Conservation (phyloP, 2,888 invertebrate genomes). For the Plagodis dolabraria region DNA sequence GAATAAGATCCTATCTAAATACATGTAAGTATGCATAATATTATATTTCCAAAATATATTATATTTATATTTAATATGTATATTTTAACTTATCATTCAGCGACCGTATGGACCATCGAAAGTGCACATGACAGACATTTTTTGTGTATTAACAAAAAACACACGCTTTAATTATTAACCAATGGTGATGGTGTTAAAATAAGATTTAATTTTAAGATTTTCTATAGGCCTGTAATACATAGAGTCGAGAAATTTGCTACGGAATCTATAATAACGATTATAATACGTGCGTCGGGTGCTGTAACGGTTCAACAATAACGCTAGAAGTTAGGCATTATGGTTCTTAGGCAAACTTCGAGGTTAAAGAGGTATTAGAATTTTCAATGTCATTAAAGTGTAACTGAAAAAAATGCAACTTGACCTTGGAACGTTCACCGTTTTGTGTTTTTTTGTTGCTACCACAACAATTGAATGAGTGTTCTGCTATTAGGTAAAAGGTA, state of each 20-base stretch:
- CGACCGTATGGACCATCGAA: slow-evolving; percentile 77
- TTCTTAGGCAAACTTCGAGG: slow-evolving; percentile 13
- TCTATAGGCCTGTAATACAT: slow-evolving; percentile 61
- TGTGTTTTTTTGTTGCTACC: slow-evolving; percentile 41
- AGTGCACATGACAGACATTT: slow-evolving; percentile 72
- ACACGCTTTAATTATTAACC: slow-evolving; percentile 57
- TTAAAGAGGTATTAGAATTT: slow-evolving; percentile 43
- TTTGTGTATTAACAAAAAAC: slow-evolving; percentile 44
- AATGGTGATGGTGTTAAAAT: slow-evolving; percentile 71
- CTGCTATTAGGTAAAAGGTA: slow-evolving; percentile 12
- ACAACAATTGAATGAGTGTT: slow-evolving; percentile 17
- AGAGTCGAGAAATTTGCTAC: slow-evolving; percentile 53
- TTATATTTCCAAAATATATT: background rate
- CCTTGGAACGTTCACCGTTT: slow-evolving; percentile 62
- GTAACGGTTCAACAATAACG: slow-evolving; percentile 10
- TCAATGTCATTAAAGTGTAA: slow-evolving; percentile 64
- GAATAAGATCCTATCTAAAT: too few species aligned
- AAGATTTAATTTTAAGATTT: slow-evolving; percentile 50
- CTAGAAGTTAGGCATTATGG: slow-evolving; percentile 5
- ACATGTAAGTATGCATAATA: slow-evolving; percentile 4
- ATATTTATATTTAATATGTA: slow-evolving; percentile 15
- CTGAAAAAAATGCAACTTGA: slow-evolving; percentile 58
- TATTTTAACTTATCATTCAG: slow-evolving; percentile 31
- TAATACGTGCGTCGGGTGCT: slow-evolving; percentile 32
- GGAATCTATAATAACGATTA: slow-evolving; percentile 2